Base-by-base conservation (phyloP, 2,888 invertebrate species). In the Clitarchus hookeri region DNA sequence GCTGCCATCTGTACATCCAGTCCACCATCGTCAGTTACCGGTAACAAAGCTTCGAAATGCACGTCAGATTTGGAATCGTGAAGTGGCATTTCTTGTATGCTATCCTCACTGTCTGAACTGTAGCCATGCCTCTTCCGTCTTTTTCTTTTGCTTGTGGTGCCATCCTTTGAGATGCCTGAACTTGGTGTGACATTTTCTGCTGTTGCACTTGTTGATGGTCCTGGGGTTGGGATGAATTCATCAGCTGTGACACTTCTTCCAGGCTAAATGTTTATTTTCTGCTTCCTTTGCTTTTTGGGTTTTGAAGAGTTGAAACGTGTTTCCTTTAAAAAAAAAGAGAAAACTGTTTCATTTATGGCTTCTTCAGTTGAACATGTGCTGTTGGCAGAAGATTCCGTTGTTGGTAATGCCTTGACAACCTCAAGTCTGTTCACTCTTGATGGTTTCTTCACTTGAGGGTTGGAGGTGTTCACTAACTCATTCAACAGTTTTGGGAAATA, bases 401-500 rank as follows among this genome's bases (percentile, higher is more conserved):
- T n/a, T n/a, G n/a, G n/a, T n/a, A n/a, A n/a, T n/a, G n/a, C n/a
- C n/a, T n/a, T n/a, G n/a, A n/a, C n/a, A n/a, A n/a, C n/a, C n/a
- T n/a, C n/a, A n/a, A n/a, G n/a, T n/a, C n/a, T n/a, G n/a, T n/a
- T n/a, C n/a, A n/a, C n/a, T n/a, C n/a, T n/a, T n/a, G n/a, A n/a
- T 16, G 65, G 36, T 84, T 84, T 13, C 84, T 44, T 48, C 44
- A 65, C 65, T 65, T 65, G 65, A 65, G 65, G 65, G 65, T 65
- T 65, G 11, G 16, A 65, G 11, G 65, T 16, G 16, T 65, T 19
- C 65, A 65, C 65, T 65, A 65, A 65, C 65, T 65, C 23, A 8
- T 65, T 65, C 65, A 65, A 65, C 65, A 65, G 65, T 65, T 65
- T 19, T 65, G 65, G 65, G 65, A 65, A 65, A 65, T 65, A 16